These are phyloP conservation scores for Limnephilus lunatus DNA, from an alignment of 2,888 invertebrate genomes.

Conservation along the genomic window DNA sequence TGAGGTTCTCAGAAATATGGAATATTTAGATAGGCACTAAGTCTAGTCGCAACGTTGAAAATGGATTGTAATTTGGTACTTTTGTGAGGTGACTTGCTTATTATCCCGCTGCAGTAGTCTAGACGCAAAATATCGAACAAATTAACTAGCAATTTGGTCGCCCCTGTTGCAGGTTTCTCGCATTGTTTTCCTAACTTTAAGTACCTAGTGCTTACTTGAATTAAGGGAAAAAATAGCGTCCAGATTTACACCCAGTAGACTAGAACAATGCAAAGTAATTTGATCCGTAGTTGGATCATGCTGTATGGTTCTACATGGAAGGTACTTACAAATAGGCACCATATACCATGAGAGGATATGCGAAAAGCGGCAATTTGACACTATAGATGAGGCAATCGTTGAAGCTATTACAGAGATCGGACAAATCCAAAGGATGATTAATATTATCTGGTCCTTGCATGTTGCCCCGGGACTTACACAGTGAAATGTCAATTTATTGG, in stretches of 20 bases:
- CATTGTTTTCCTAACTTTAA: too few species aligned
- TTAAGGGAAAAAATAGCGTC: too few species aligned
- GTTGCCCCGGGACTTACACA: background rate
- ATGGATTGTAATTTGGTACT: too few species aligned
- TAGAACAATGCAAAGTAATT: background rate
- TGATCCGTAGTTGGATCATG: background rate
- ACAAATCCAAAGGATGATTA: background rate
- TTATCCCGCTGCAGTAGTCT: too few species aligned
- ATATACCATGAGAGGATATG: background rate
- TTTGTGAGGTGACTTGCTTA: too few species aligned
- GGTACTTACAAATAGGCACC: background rate
- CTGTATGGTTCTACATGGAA: background rate
- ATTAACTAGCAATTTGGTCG: too few species aligned
- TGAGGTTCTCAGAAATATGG: too few species aligned
- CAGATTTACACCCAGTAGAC: background rate
- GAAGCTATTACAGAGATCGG: background rate
- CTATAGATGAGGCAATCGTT: background rate
- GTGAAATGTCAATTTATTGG: background rate
- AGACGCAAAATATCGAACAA: too few species aligned
- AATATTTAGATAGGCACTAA: too few species aligned
- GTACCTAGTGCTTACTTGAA: too few species aligned
- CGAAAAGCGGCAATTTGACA: background rate
- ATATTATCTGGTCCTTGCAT: background rate
- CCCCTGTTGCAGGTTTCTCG: too few species aligned
- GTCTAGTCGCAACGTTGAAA: too few species aligned